Evolutionary conservation across 2,797 vertebrate species (phyloP), one percentile per base, ranked within the genome.

Genomic region (Malurus leucopterus): DNA sequence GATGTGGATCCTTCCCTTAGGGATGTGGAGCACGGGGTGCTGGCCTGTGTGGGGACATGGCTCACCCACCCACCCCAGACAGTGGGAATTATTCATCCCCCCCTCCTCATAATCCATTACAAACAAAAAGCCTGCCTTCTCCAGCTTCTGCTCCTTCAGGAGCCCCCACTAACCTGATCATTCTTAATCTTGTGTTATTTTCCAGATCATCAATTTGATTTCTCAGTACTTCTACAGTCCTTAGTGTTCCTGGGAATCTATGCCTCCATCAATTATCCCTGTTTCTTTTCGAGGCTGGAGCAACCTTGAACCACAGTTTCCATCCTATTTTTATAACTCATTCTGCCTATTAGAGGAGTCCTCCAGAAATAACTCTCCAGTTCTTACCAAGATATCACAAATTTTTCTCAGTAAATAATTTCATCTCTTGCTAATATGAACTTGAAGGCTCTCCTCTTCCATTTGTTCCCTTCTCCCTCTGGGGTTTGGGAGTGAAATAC

Each of bases 151-250:
- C 43, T 88, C 80, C 59, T 71, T 24, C 53, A 77, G 73, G 47
- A 92, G 69, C 54, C 36, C 34, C 53, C 49, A 8, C 72, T 79
- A 62, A 55, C 70, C 57, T 71, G 68, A 84, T 86, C 40, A 83
- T 75, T 94, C 86, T 77, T 74, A 67, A 88, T 91, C 77, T 89
- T 20, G 16, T 78, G 69, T 90, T 64, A 68, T 93, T 85, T 91
- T 94, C 84, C 88, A 92, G 54, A 91, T 93, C 84, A 86, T 91
- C 79, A 84, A 4, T 92, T 92, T 94, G 77, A 84, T 89, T 92
- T 91, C 84, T 89, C 32, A 53, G 68, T 86, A 15, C 34, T 93
- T 83, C 70, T 54, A 8, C 26, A 89, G 83, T 62, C 83, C 53
- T 68, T 68, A 43, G 30, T 84, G 94, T 95, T 89, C 70, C 78